Evolutionary conservation across 2,113 vertebrate genomes (phyloP).

Genomic region (Cyphomyrus plagiostoma): DNA sequence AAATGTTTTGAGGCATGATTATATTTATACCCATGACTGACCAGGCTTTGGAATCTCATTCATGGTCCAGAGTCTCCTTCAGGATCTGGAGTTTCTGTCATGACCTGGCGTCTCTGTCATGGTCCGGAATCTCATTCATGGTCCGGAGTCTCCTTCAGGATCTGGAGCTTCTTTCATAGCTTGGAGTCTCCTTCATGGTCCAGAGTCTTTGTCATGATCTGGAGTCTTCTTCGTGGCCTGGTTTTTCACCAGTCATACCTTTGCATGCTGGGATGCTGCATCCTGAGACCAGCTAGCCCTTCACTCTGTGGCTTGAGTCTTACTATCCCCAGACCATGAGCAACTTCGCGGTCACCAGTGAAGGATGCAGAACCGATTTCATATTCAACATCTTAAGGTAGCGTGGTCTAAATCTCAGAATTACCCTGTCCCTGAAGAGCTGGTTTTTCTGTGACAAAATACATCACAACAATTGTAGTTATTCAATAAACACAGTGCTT

Average conservation of each 20-base stretch:
- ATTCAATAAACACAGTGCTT: neutral
- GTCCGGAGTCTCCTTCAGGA: neutral
- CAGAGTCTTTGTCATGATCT: neutral
- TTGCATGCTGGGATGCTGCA: slow-evolving; percentile 48
- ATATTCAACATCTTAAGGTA: slow-evolving; percentile 56
- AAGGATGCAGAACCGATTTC: slow-evolving; percentile 65
- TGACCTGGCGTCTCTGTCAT: neutral
- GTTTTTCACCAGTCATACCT: slow-evolving; percentile 36
- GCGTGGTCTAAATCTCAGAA: slow-evolving; percentile 47
- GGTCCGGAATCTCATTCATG: neutral
- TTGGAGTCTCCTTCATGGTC: neutral
- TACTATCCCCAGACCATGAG: slow-evolving; percentile 59
- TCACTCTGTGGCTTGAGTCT: slow-evolving; percentile 53
- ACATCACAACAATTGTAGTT: neutral
- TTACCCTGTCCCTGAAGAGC: neutral
- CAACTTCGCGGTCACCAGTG: slow-evolving; percentile 58
- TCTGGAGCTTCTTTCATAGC: neutral
- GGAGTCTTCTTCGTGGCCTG: neutral
- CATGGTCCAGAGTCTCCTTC: neutral
- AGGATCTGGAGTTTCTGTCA: neutral
- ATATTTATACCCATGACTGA: slow-evolving; percentile 60
- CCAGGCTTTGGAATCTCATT: slow-evolving; percentile 38
- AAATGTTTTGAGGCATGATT: slow-evolving; percentile 55
- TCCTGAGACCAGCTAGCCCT: slow-evolving; percentile 65
- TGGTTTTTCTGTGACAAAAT: neutral